Base-by-base conservation (phyloP, 2,797 vertebrate species). In the Eutrigla gurnardus region DNA sequence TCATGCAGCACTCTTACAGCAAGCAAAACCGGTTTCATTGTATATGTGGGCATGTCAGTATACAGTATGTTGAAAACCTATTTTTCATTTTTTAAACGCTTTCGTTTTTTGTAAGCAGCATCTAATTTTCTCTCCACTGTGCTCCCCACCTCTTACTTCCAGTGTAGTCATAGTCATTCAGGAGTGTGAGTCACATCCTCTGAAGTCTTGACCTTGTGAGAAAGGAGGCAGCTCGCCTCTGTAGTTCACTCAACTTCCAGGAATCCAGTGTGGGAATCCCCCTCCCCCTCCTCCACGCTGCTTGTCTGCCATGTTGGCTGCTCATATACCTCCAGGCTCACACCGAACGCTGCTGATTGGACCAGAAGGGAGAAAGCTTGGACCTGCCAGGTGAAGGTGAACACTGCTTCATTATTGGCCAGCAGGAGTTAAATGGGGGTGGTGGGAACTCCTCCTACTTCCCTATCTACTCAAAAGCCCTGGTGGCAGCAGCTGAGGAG, bases 311-410 rank as follows among this genome's bases (percentile, higher is more conserved):
- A 40, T 55, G 57, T 60, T 68, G 42, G 50, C 72, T 46, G 37
- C 68, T 75, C 72, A 17, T 72, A 60, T 70, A 25, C 73, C 81
- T 75, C 15, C 78, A 74, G 50, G 52, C 42, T 52, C 37, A 6
- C 52, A 12, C 35, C 15, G 59, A 6, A 5, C 33, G 32, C 70
- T 45, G 52, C 60, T 65, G 72, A 86, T 90, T 86, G 84, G 68
- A 68, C 32, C 4, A 72, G 69, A 43, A 17, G 49, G 40, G 15
- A 32, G 7, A 17, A 35, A 36, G 47, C 78, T 46, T 15, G 3
- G 88, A 92, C 90, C 89, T 91, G 85, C 70, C 91, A 93, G 93
- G 92, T 93, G 86, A 68, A 85, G 68, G 86, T 69, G 73, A 83
- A 33, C 69, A 50, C 86, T 65, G 80, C 69, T 13, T 14, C 11